phyloP scores from a whole-genome alignment of 1,140 invertebrate genomes.

The Leucophenga varia region DNA sequence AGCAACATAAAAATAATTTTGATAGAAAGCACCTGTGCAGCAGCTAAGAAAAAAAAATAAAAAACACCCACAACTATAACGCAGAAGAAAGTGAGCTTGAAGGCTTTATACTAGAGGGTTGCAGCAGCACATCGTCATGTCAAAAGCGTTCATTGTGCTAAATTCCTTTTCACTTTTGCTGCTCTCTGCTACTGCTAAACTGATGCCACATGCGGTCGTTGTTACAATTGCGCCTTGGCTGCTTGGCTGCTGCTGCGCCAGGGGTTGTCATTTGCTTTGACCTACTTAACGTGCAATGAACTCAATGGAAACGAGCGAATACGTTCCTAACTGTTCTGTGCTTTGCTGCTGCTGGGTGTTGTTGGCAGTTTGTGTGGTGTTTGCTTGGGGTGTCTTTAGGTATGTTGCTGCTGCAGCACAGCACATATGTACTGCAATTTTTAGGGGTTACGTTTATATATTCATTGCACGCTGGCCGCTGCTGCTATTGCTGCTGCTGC shows the following conservation, averaged over 20 bases:
- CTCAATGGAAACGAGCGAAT: slow-evolving; percentile 11
- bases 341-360: slow-evolving; percentile 14
- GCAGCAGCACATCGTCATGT: too few relatives aligned
- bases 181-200: slow-evolving; percentile 17
- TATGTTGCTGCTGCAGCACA: slow-evolving; percentile 12
- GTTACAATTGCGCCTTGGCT: not conserved
- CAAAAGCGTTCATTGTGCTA: slow-evolving; percentile 14
- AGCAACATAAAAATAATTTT: slow-evolving; percentile 21
- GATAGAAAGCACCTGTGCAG: slow-evolving; percentile 46
- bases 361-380: slow-evolving; percentile 11
- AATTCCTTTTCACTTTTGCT: slow-evolving; percentile 40
- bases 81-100: too few relatives aligned
- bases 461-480: not conserved
- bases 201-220: slow-evolving; percentile 7
- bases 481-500: not conserved
- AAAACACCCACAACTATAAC: too few relatives aligned
- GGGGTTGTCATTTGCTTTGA: slow-evolving; percentile 58
- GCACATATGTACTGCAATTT: too few relatives aligned
- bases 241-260: slow-evolving; percentile 6
- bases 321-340: not conserved
- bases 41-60: slow-evolving; percentile 21
- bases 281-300: slow-evolving; percentile 63
- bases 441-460: too few relatives aligned
- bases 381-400: slow-evolving; percentile 8
- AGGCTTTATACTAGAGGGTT: too few relatives aligned